phyloP scores from a whole-genome alignment of 2,797 vertebrate genomes.

The Potorous gilbertii region DNA sequence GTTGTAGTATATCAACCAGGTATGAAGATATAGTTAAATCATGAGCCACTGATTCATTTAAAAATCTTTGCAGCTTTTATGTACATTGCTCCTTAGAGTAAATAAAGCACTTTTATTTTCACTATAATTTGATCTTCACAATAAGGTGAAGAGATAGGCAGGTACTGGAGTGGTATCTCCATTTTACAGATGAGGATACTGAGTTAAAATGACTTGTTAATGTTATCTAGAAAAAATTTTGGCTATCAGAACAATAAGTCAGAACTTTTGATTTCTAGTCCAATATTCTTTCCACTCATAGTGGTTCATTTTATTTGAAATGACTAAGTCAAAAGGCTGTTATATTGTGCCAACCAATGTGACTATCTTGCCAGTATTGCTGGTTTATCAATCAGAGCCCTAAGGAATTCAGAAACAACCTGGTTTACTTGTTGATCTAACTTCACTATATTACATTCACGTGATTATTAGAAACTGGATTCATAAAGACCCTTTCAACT shows the following conservation, averaged over 20 bases:
- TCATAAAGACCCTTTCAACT: neutral
- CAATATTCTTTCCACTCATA: neutral
- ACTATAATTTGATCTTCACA: neutral
- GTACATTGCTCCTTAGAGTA: neutral
- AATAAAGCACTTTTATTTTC: neutral
- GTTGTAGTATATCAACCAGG: neutral
- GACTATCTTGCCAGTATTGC: neutral
- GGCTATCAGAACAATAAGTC: neutral
- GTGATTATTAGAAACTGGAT: neutral
- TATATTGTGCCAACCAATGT: neutral
- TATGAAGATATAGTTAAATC: neutral
- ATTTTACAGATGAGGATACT: neutral
- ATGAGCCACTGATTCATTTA: neutral
- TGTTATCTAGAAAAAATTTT: neutral
- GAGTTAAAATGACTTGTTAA: neutral
- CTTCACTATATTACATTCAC: neutral
- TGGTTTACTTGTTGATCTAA: neutral
- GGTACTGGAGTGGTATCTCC: neutral
- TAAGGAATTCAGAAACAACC: neutral
- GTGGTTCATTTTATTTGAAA: neutral
- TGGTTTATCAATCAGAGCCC: neutral
- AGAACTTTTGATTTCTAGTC: neutral
- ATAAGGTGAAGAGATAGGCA: neutral
- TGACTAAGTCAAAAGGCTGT: neutral
- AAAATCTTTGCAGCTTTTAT: neutral